These are phyloP conservation scores for Sander vitreus DNA, from an alignment of 2,113 vertebrate species.

Conservation along the genomic window DNA sequence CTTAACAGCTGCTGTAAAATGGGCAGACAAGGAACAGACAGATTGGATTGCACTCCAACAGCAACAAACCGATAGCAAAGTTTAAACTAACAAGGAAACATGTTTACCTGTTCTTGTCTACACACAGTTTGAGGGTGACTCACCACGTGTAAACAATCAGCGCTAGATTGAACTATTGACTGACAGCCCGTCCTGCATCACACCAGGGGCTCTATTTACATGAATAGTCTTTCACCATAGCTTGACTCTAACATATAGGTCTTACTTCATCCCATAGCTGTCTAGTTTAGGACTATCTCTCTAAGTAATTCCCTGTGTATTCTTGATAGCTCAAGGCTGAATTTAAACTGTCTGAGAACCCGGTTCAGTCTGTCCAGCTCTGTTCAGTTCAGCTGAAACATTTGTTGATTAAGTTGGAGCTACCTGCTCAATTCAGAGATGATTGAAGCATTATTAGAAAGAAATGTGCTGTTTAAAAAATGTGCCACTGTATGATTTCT, in stretches of 20 bases:
- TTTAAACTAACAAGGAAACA: background rate
- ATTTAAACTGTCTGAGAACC: background rate
- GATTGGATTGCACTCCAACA: background rate
- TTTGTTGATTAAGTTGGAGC: background rate
- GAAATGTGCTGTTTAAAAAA: background rate
- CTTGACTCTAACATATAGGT: constrained; percentile 11
- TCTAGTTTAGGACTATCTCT: background rate
- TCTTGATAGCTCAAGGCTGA: background rate
- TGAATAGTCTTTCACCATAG: background rate
- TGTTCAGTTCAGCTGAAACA: background rate
- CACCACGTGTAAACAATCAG: background rate
- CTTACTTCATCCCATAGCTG: background rate
- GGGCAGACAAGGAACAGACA: background rate
- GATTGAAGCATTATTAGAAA: background rate
- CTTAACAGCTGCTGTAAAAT: background rate
- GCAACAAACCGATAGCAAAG: background rate
- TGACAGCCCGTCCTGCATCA: background rate
- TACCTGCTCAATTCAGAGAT: background rate
- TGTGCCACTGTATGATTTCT: background rate
- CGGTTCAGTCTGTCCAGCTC: background rate
- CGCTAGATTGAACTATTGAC: background rate
- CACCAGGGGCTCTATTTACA: background rate
- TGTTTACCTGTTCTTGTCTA: background rate
- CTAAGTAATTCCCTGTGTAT: background rate
- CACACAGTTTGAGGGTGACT: background rate